Percentiles rank a stretch among this genome's conserved stretches.
phyloP scores from a whole-genome alignment of 2,888 invertebrate genomes.

The Dynastes grantii region DNA sequence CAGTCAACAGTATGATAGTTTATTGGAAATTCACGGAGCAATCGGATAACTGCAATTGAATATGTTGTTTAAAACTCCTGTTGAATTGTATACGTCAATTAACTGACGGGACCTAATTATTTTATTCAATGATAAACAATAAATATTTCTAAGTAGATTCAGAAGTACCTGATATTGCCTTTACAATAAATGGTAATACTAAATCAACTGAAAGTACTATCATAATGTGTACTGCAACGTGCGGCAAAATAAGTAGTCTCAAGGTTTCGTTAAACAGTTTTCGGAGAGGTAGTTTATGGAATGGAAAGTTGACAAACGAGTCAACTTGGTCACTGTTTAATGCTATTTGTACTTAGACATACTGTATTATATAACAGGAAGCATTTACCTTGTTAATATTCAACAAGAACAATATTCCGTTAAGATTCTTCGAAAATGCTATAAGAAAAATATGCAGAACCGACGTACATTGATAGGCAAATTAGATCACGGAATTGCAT shows the following conservation, averaged over 20 bases:
- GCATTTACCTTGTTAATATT: conserved; percentile 67
- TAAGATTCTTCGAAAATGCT: conserved; percentile 39
- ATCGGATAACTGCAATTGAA: background rate
- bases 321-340: conserved; percentile 65
- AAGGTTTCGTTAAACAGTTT: conserved; percentile 51
- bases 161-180: too few species aligned
- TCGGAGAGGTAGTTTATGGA: conserved; percentile 65
- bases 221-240: conserved; percentile 10
- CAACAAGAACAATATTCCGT: conserved; percentile 54
- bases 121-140: background rate
- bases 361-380: conserved; percentile 69
- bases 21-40: background rate
- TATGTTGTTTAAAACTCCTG: background rate
- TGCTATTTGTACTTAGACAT: conserved; percentile 69
- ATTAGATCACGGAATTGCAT: conserved; percentile 44
- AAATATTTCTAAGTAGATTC: too few species aligned
- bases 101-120: background rate
- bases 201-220: background rate
- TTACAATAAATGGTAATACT: too few species aligned
- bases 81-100: too few species aligned
- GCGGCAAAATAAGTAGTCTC: conserved; percentile 31
- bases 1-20: conserved; percentile 28
- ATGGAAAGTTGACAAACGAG: conserved; percentile 62
- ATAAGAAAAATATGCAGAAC: conserved; percentile 12
- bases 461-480: background rate